Percentiles rank a stretch among this genome's conserved stretches.
phyloP scores from a whole-genome alignment of 1,140 invertebrate species.

The Macrostomum lignano region DNA sequence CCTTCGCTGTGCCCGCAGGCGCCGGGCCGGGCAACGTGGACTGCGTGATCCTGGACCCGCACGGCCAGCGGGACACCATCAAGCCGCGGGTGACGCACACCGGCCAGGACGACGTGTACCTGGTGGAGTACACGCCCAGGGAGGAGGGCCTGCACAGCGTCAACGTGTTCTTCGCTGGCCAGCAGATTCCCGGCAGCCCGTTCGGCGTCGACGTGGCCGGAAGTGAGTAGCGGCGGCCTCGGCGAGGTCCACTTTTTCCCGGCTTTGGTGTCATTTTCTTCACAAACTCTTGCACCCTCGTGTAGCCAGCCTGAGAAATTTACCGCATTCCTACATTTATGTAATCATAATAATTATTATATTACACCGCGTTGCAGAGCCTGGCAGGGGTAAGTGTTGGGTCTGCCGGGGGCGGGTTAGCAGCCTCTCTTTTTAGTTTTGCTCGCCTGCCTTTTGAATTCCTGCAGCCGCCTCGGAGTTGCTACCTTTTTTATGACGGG shows the following conservation, averaged over 20 bases:
- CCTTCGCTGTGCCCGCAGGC: conserved; percentile 31
- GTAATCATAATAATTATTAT: too few species aligned
- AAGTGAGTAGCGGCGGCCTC: neutral
- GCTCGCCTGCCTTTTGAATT: too few species aligned
- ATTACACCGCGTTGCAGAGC: too few species aligned
- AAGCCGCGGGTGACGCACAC: conserved; percentile 15
- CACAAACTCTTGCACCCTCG: too few species aligned
- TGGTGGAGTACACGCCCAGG: conserved; percentile 49
- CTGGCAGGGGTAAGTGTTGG: too few species aligned
- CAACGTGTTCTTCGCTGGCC: conserved; percentile 58
- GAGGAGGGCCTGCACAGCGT: conserved; percentile 50
- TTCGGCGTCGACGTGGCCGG: conserved; percentile 13
- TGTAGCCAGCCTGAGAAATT: too few species aligned
- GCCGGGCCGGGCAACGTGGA: conserved; percentile 53
- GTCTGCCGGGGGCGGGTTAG: too few species aligned
- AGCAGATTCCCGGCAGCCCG: conserved; percentile 27
- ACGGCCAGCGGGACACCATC: conserved; percentile 46
- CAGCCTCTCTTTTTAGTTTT: too few species aligned
- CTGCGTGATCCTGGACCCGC: conserved; percentile 50
- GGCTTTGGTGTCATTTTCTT: too few species aligned
- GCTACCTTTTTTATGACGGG: too few species aligned
- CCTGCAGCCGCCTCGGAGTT: too few species aligned
- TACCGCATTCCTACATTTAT: too few species aligned
- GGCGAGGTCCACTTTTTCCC: neutral
- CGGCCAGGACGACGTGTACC: conserved; percentile 30